Percentiles rank a stretch among this genome's conserved stretches.
Conservation (phyloP, 2,888 invertebrate genomes). For the Silvanus unidentatus region DNA sequence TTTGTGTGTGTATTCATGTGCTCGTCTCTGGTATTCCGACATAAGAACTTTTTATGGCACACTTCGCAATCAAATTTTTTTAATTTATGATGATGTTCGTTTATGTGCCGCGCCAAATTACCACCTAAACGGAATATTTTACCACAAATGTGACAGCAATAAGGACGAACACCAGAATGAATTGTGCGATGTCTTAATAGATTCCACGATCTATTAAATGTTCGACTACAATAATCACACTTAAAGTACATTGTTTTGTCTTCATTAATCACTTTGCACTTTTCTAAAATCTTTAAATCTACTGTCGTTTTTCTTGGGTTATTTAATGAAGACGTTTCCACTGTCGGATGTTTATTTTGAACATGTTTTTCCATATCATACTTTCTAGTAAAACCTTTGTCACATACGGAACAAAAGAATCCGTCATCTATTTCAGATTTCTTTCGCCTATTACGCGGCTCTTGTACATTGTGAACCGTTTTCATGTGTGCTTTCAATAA, state of each 20-base stretch:
- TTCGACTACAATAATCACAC: conserved; percentile 47
- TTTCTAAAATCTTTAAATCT: conserved; percentile 30
- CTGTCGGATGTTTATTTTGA: conserved; percentile 27
- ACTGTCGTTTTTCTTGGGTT: conserved; percentile 15
- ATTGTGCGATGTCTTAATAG: conserved; percentile 49
- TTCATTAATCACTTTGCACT: conserved; percentile 28
- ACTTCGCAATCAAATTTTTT: conserved; percentile 49
- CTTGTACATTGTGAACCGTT: conserved; percentile 21
- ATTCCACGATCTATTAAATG: conserved; percentile 33
- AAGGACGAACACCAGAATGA: conserved; percentile 45
- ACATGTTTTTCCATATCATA: conserved; percentile 40
- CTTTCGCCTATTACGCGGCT: conserved; percentile 26
- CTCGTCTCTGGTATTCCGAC: conserved; percentile 48
- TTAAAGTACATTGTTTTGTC: conserved; percentile 35
- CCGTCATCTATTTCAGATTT: conserved; percentile 31
- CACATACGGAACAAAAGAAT: conserved; percentile 37
- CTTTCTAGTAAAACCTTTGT: conserved; percentile 39
- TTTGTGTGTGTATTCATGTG: conserved; percentile 50
- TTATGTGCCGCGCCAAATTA: conserved; percentile 51
- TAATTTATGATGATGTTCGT: conserved; percentile 46
- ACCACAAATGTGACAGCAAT: conserved; percentile 52
- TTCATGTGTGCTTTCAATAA: conserved; percentile 27
- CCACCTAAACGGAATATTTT: conserved; percentile 48
- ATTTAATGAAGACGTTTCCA: conserved; percentile 9
- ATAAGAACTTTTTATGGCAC: conserved; percentile 50